phyloP scores from a whole-genome alignment of 2,888 invertebrate species.

The Dioctria rufipes region DNA sequence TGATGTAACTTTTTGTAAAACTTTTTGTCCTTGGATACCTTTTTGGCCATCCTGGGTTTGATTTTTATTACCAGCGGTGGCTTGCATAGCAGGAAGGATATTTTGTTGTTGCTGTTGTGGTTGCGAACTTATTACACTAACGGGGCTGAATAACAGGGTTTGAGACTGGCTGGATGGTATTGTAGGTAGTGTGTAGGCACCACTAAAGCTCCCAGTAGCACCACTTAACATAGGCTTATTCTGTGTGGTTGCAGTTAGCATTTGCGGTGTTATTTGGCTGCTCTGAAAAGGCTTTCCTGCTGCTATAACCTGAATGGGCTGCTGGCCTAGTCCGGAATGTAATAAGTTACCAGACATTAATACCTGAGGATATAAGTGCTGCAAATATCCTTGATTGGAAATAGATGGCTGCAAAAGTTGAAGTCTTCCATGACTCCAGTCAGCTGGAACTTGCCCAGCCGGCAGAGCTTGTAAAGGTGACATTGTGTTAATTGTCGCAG shows the following conservation, averaged over 20 bases:
- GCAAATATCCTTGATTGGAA: constrained; percentile 82
- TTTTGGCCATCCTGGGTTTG: constrained; percentile 66
- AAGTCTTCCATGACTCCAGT: constrained; percentile 83
- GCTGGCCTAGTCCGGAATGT: constrained; percentile 71
- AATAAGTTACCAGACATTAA: constrained; percentile 87
- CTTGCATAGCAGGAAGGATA: constrained; percentile 68
- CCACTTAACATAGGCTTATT: constrained; percentile 79
- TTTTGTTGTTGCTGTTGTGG: constrained; percentile 71
- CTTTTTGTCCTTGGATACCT: constrained; percentile 72
- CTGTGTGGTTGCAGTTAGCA: constrained; percentile 81
- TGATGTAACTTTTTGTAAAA: constrained; percentile 74
- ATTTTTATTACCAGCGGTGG: constrained; percentile 65
- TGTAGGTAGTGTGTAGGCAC: constrained; percentile 83
- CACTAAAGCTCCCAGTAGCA: constrained; percentile 66
- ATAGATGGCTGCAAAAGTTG: constrained; percentile 88
- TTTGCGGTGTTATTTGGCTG: constrained; percentile 83
- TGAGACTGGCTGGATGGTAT: constrained; percentile 85
- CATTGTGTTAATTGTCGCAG: constrained; percentile 82
- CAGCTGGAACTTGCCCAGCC: constrained; percentile 76
- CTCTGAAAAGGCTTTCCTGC: constrained; percentile 89
- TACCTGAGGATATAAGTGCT: constrained; percentile 86
- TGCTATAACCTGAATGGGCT: constrained; percentile 80
- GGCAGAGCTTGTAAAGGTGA: constrained; percentile 81
- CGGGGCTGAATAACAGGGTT: constrained; percentile 82
- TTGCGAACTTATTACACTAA: constrained; percentile 68